phyloP scores from a whole-genome alignment of 2,888 invertebrate species.

The Polyommatus iphigenia region DNA sequence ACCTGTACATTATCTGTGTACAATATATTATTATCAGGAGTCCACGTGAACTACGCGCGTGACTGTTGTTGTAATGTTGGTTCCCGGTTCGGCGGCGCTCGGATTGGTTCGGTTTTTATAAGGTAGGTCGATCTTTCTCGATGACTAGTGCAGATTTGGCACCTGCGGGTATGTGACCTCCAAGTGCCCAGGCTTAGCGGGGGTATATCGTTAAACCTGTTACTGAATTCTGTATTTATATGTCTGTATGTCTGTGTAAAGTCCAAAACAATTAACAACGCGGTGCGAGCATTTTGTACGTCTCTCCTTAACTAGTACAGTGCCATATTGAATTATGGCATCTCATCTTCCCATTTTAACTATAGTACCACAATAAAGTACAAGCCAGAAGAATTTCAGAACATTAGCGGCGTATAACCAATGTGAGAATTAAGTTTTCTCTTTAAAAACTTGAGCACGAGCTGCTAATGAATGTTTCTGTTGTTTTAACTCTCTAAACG shows the following conservation, averaged over 20 bases:
- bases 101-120: not conserved
- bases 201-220: no score
- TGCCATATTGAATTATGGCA: no score
- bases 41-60: not conserved
- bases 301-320: no score
- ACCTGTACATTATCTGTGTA: constrained; percentile 17
- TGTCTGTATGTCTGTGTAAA: no score
- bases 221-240: no score
- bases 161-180: no score
- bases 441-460: not conserved
- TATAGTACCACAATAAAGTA: not conserved
- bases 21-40: not conserved
- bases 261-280: no score
- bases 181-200: no score
- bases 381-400: not conserved
- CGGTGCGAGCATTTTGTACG: not conserved
- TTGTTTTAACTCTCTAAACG: constrained; percentile 32
- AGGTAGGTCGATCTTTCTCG: no score
- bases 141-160: no score
- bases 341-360: no score
- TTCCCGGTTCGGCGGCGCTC: not conserved
- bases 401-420: not conserved
- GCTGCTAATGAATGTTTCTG: constrained; percentile 26
- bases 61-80: not conserved
- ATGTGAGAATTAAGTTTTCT: not conserved